Evolutionary conservation across 1,140 invertebrate species (phyloP).

Genomic region (Macrobrachium rosenbergii): DNA sequence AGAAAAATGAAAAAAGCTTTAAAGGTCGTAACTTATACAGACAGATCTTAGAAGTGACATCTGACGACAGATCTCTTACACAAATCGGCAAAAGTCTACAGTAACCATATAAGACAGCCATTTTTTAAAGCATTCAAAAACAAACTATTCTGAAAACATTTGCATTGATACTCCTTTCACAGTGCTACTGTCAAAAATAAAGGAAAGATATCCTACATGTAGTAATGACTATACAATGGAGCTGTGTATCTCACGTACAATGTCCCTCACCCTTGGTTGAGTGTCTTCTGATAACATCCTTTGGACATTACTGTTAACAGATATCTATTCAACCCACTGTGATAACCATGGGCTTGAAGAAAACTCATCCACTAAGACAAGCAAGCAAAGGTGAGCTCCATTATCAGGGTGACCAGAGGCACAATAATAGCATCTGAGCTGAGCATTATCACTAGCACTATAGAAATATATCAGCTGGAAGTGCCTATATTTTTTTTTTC

Average conservation of each 20-base stretch:
- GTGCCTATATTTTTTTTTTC: slow-evolving; percentile 2
- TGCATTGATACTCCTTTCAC: slow-evolving; percentile 59
- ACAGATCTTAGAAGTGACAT: slow-evolving; percentile 59
- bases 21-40: slow-evolving; percentile 45
- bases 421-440: slow-evolving; percentile 30
- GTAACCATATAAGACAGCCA: slow-evolving; percentile 56
- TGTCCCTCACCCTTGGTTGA: slow-evolving; percentile 19
- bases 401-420: slow-evolving; percentile 43
- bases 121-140: slow-evolving; percentile 51
- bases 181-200: slow-evolving; percentile 50
- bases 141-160: slow-evolving; percentile 28
- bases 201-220: slow-evolving; percentile 46
- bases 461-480: slow-evolving; percentile 42
- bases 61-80: slow-evolving; percentile 52
- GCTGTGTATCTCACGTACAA: slow-evolving; percentile 39
- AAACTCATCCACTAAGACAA: slow-evolving; percentile 47
- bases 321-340: no score
- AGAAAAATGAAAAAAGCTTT: slow-evolving; percentile 30
- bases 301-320: no score
- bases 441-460: slow-evolving; percentile 37
- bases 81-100: slow-evolving; percentile 54
- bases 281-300: neutral
- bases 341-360: no score
- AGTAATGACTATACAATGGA: slow-evolving; percentile 62
- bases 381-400: slow-evolving; percentile 59